These are phyloP conservation scores for Atrina japonica DNA, from an alignment of 2,888 invertebrate genomes.

Conservation along the genomic window DNA sequence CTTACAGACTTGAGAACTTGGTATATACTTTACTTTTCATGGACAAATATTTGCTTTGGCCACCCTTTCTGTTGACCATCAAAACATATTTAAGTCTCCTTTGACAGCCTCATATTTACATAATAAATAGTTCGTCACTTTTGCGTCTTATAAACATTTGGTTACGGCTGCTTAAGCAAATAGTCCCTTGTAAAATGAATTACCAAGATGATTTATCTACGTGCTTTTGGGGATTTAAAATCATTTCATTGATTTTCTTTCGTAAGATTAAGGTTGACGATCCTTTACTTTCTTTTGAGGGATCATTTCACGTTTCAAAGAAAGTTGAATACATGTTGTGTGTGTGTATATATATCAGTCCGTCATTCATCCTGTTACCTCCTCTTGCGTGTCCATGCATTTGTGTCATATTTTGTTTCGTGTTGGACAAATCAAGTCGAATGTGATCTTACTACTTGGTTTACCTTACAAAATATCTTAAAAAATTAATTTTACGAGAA, in stretches of 20 bases:
- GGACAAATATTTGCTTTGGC: slow-evolving; percentile 19
- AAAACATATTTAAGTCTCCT: slow-evolving; percentile 31
- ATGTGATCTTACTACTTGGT: too few relatives aligned
- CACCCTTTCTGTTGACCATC: slow-evolving; percentile 23
- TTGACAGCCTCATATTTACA: slow-evolving; percentile 29
- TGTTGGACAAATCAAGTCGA: too few relatives aligned
- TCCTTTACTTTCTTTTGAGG: not conserved
- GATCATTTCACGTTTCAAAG: too few relatives aligned
- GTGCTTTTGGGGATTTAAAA: not conserved
- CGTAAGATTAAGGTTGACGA: not conserved
- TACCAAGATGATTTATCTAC: slow-evolving; percentile 3
- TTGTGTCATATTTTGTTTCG: too few relatives aligned
- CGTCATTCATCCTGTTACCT: too few relatives aligned
- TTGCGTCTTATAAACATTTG: slow-evolving; percentile 17
- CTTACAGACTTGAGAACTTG: too few relatives aligned
- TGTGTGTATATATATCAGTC: too few relatives aligned
- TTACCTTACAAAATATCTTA: too few relatives aligned
- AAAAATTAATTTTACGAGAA: too few relatives aligned
- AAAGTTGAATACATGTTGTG: too few relatives aligned
- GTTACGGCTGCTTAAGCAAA: slow-evolving; percentile 25
- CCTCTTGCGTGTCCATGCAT: too few relatives aligned
- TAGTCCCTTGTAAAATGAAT: not conserved
- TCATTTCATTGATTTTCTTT: slow-evolving; percentile 2
- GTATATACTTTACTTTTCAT: too few relatives aligned
- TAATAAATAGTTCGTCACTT: slow-evolving; percentile 30